Conservation (phyloP, 2,888 invertebrate species). For the Tolmerus cingulatus region DNA sequence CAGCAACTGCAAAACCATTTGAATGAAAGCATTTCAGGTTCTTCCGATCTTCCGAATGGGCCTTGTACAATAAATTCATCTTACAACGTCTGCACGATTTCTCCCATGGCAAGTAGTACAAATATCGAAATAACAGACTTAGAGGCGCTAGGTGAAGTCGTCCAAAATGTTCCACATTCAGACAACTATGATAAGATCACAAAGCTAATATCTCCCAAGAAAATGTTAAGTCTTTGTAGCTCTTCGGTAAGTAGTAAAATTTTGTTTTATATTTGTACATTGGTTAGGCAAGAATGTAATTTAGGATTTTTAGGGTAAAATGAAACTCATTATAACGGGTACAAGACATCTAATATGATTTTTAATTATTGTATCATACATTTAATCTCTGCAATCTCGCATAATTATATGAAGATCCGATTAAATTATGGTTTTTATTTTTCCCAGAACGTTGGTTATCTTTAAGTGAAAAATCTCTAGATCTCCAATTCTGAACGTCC, state of each 20-base stretch:
- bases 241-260: neutral
- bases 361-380: too few relatives aligned
- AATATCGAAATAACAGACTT: neutral
- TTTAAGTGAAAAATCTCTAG: too few relatives aligned
- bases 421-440: too few relatives aligned
- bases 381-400: too few relatives aligned
- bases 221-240: neutral
- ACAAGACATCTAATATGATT: too few relatives aligned
- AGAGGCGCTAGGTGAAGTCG: neutral
- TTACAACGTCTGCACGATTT: neutral
- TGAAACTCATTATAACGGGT: too few relatives aligned
- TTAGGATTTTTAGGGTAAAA: too few relatives aligned
- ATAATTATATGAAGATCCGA: too few relatives aligned
- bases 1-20: neutral
- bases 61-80: neutral
- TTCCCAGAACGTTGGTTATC: too few relatives aligned
- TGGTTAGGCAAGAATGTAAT: too few relatives aligned
- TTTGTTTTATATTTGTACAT: too few relatives aligned
- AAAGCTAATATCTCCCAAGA: neutral
- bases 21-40: neutral
- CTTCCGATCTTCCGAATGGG: neutral
- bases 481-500: too few relatives aligned
- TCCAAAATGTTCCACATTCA: neutral
- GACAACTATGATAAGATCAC: neutral
- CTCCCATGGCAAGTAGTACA: neutral